Evolutionary conservation across 2,888 invertebrate species (phyloP).

Genomic region (Fabriciana adippe): DNA sequence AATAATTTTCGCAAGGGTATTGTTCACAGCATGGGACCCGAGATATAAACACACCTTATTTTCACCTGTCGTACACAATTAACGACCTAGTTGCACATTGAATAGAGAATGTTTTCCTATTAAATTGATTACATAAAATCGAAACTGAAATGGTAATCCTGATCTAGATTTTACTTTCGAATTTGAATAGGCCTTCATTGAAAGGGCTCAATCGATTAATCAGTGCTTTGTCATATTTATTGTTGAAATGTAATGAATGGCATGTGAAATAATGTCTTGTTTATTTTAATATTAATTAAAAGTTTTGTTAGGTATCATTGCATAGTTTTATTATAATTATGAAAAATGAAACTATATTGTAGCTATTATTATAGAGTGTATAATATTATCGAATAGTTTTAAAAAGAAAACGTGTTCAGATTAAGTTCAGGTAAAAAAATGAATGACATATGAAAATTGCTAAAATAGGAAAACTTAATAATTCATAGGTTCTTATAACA

Average conservation of each 20-base stretch:
- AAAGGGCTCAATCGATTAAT: constrained; percentile 37
- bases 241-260: constrained; percentile 18
- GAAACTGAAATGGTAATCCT: constrained; percentile 25
- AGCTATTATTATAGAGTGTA: too few species aligned
- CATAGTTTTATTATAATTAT: too few species aligned
- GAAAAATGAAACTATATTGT: too few species aligned
- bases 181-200: constrained; percentile 30
- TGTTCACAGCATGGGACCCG: constrained; percentile 70
- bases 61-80: constrained; percentile 38
- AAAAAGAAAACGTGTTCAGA: constrained; percentile 6
- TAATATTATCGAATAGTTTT: constrained; percentile 9
- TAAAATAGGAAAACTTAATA: not conserved
- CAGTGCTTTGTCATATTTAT: constrained; percentile 33
- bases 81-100: constrained; percentile 36
- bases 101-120: constrained; percentile 29
- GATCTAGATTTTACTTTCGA: constrained; percentile 38
- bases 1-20: constrained; percentile 76
- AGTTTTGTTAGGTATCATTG: not conserved
- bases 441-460: constrained; percentile 5
- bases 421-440: constrained; percentile 4
- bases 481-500: constrained; percentile 1
- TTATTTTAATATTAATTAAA: constrained; percentile 8
- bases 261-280: constrained; percentile 1
- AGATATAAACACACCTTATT: constrained; percentile 26
- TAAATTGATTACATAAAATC: constrained; percentile 23